Conservation (phyloP, 2,113 vertebrate species). For the Lipotes vexillifer region DNA sequence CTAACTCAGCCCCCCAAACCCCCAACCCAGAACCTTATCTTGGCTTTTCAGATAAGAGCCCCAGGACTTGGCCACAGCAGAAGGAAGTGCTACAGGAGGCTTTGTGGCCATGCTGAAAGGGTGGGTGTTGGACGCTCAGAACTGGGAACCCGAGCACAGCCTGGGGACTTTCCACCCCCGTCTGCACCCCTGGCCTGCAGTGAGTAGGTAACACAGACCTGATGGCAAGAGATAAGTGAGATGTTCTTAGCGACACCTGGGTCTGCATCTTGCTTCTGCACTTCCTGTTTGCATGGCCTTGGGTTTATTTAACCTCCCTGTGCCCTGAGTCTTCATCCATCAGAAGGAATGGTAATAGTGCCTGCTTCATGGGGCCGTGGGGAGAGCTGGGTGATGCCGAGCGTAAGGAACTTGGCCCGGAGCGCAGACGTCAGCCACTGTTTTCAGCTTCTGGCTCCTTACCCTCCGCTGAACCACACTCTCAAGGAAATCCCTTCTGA, state of each 20-base stretch:
- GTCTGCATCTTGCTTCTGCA: not conserved
- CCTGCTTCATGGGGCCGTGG: not conserved
- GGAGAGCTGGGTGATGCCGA: not conserved
- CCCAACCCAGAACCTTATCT: not conserved
- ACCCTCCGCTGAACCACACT: rapidly evolving
- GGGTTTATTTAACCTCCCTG: not conserved
- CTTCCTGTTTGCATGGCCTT: not conserved
- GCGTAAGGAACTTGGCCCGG: not conserved
- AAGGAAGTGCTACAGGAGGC: not conserved
- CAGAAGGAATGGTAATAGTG: not conserved
- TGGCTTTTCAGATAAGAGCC: not conserved
- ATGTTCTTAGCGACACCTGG: not conserved
- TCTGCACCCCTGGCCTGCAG: not conserved
- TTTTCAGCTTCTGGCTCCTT: not conserved
- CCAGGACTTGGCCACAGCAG: not conserved
- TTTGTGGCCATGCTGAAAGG: not conserved
- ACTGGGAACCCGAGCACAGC: not conserved
- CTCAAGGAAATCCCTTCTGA: not conserved
- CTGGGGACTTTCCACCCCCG: not conserved
- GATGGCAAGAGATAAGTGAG: not conserved
- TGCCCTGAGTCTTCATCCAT: not conserved
- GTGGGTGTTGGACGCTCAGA: not conserved
- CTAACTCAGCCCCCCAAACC: rapidly evolving
- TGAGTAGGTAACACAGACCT: not conserved
- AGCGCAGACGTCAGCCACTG: rapidly evolving